A percentile compares a stretch with the other conserved stretches of the same genome.
phyloP scores from a whole-genome alignment of 2,888 invertebrate genomes.

The Eucera pruinosa region DNA sequence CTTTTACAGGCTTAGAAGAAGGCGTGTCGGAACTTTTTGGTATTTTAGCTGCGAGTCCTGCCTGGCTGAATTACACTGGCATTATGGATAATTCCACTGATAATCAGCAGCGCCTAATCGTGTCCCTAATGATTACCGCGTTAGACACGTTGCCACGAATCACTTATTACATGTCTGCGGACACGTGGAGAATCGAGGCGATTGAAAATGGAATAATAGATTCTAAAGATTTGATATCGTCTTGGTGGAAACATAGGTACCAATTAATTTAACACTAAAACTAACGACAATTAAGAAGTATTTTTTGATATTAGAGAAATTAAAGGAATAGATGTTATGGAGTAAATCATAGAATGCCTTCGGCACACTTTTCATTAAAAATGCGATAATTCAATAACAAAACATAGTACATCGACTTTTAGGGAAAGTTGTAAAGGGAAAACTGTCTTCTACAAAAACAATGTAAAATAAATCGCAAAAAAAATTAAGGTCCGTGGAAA shows the following conservation, averaged over 20 bases:
- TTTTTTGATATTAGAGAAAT: too few species aligned
- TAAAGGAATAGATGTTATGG: too few species aligned
- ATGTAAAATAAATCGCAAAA: too few species aligned
- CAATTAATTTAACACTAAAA: too few species aligned
- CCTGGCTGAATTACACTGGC: constrained; percentile 72
- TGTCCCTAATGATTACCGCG: constrained; percentile 79
- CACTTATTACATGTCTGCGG: constrained; percentile 78
- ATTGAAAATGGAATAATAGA: constrained; percentile 69
- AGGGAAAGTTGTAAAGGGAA: too few species aligned
- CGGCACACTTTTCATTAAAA: too few species aligned
- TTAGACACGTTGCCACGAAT: constrained; percentile 79
- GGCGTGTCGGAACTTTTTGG: constrained; percentile 78
- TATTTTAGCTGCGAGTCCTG: constrained; percentile 78
- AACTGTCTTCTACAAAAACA: too few species aligned
- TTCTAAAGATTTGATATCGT: constrained; percentile 66
- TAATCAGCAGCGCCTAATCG: constrained; percentile 69
- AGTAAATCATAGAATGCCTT: too few species aligned
- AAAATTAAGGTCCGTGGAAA: too few species aligned
- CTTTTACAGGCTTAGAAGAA: constrained; percentile 75
- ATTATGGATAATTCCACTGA: constrained; percentile 69
- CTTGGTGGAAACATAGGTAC: constrained; percentile 80
- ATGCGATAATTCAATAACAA: too few species aligned
- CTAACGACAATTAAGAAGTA: too few species aligned
- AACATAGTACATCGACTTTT: too few species aligned
- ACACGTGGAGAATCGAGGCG: constrained; percentile 79